Conservation (phyloP, 1,140 invertebrate species). For the Drosophila obscura region DNA sequence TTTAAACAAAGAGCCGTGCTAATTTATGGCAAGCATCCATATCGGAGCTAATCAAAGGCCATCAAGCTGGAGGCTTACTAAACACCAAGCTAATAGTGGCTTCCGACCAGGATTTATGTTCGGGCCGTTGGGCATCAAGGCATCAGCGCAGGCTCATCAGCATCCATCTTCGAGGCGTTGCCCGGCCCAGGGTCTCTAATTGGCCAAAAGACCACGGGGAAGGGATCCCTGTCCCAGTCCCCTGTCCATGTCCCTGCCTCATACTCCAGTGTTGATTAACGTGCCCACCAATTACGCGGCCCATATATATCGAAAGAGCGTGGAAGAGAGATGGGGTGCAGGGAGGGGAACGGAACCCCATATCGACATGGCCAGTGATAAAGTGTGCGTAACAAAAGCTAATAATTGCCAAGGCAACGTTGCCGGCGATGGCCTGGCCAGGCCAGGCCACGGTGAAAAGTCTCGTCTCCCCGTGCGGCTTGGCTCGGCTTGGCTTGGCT, state of each 20-base stretch:
- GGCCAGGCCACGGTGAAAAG: conserved; percentile 62
- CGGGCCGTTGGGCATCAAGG: conserved; percentile 25
- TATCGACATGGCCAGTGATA: conserved; percentile 77
- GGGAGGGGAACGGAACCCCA: conserved; percentile 13
- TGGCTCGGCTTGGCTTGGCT: not conserved
- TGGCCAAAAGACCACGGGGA: conserved; percentile 47
- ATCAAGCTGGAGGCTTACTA: conserved; percentile 63
- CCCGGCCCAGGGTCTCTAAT: conserved; percentile 70
- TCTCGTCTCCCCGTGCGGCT: conserved; percentile 13
- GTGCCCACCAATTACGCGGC: conserved; percentile 79
- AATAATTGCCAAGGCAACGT: conserved; percentile 79
- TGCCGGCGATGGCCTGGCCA: conserved; percentile 20
- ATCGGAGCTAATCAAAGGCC: conserved; percentile 66
- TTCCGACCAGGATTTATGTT: conserved; percentile 69
- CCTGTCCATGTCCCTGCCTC: conserved; percentile 20
- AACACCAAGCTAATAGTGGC: conserved; percentile 69
- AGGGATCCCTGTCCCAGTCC: not conserved
- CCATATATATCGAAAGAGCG: conserved; percentile 61
- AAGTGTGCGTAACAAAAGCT: conserved; percentile 82
- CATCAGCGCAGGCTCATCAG: conserved; percentile 66
- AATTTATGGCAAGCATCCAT: conserved; percentile 58
- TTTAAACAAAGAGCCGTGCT: conserved; percentile 13
- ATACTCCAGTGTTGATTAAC: conserved; percentile 70
- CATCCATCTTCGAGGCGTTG: conserved; percentile 70
- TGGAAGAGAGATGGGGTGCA: not conserved